Conservation (phyloP, 2,888 invertebrate genomes). For the Arctia plantaginis region DNA sequence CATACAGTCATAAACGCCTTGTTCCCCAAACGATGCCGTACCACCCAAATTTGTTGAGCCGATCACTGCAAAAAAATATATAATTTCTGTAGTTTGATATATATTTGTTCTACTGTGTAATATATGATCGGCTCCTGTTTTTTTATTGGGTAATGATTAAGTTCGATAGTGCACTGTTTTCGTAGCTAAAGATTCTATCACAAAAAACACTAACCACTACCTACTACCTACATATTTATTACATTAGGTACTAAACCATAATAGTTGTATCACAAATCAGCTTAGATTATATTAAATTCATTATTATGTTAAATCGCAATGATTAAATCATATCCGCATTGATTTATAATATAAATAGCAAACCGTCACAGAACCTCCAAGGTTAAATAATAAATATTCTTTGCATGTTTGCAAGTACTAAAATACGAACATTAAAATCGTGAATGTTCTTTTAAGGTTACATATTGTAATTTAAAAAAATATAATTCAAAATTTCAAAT, state of each 20-base stretch:
- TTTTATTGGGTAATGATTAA: no score
- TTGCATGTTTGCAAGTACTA: not conserved
- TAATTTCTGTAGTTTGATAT: not conserved
- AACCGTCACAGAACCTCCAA: not conserved
- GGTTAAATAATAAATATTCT: slow-evolving; percentile 3
- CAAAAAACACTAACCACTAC: not conserved
- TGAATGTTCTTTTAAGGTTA: not conserved
- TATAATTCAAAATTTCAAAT: not conserved
- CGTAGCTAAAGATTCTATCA: not conserved
- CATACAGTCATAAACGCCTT: slow-evolving; percentile 55
- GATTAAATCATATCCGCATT: slow-evolving; percentile 4
- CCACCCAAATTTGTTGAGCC: slow-evolving; percentile 56
- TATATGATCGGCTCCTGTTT: no score
- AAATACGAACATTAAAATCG: not conserved
- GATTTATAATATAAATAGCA: not conserved
- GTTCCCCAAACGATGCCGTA: slow-evolving; percentile 56
- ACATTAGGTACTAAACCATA: not conserved
- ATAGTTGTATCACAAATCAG: not conserved
- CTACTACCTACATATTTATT: not conserved
- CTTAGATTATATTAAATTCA: not conserved
- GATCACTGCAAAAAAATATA: slow-evolving; percentile 53
- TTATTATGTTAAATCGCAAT: not conserved
- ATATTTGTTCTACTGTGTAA: not conserved
- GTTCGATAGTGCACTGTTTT: no score
- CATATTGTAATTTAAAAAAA: not conserved